These are phyloP conservation scores for Pollicipes pollicipes DNA, from an alignment of 1,140 invertebrate species.

Conservation along the genomic window DNA sequence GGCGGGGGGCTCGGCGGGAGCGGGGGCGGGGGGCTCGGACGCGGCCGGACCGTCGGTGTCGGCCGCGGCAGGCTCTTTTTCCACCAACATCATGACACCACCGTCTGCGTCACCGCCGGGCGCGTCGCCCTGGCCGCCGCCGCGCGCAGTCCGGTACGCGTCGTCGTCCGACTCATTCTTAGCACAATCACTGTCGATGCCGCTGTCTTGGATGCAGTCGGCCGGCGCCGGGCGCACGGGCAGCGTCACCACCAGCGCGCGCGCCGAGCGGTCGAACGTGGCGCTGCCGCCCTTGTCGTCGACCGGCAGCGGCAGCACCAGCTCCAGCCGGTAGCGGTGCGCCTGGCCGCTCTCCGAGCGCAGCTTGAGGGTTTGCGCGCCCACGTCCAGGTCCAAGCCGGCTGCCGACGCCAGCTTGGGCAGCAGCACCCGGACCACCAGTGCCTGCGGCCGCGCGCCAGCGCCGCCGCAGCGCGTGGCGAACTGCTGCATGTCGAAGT, in stretches of 20 bases:
- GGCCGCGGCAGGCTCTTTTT: too few relatives aligned
- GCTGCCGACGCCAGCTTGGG: neutral
- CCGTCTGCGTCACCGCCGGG: too few relatives aligned
- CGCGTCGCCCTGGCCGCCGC: too few relatives aligned
- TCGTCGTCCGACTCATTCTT: neutral
- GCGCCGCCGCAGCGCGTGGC: neutral
- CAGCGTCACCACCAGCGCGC: neutral
- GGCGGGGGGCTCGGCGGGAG: too few relatives aligned
- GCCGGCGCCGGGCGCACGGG: neutral
- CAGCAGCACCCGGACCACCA: neutral
- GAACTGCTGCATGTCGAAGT: neutral
- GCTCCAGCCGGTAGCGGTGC: neutral
- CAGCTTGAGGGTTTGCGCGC: neutral
- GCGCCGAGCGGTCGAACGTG: neutral
- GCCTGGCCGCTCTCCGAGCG: neutral
- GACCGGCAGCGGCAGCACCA: neutral
- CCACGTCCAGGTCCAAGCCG: neutral
- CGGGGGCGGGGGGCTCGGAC: too few relatives aligned
- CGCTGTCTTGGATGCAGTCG: neutral
- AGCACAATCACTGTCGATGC: neutral
- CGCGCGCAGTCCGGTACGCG: neutral
- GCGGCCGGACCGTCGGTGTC: too few relatives aligned
- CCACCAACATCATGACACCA: too few relatives aligned
- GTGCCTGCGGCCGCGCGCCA: neutral
- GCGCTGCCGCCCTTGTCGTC: neutral